Conservation (phyloP, 2,113 vertebrate genomes). For the Phalacrocorax brasilianus region DNA sequence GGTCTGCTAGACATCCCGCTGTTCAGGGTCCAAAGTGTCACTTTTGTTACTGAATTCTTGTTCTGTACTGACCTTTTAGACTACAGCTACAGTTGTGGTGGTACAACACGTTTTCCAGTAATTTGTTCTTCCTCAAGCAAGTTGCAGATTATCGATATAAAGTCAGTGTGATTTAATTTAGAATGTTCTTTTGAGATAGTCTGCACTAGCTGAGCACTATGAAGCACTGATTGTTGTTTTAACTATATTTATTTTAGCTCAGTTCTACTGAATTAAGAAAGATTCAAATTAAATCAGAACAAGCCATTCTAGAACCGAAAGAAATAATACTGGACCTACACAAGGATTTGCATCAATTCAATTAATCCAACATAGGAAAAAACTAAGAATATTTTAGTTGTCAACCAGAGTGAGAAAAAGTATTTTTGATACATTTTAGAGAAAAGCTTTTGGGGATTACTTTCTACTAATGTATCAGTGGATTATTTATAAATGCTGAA, state of each 20-base stretch:
- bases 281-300: neutral
- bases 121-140: neutral
- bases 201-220: neutral
- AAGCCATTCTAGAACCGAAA: neutral
- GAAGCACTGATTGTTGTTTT: neutral
- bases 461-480: neutral
- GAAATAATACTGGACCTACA: neutral
- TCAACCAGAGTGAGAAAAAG: neutral
- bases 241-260: neutral
- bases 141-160: neutral
- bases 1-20: neutral
- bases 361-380: neutral
- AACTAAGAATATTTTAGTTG: neutral
- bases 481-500: conserved; percentile 54
- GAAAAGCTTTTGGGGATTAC: neutral
- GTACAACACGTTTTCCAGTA: neutral
- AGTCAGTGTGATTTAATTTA: neutral
- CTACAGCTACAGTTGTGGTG: neutral
- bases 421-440: neutral
- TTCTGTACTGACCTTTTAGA: conserved; percentile 41
- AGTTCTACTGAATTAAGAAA: neutral
- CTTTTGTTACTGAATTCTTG: conserved; percentile 50
- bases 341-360: neutral
- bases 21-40: conserved; percentile 47
- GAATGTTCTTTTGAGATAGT: neutral